Evolutionary conservation across 92 coral and sea anemone genomes (phyloP).

Genomic region (Epizoanthus illoricatus): DNA sequence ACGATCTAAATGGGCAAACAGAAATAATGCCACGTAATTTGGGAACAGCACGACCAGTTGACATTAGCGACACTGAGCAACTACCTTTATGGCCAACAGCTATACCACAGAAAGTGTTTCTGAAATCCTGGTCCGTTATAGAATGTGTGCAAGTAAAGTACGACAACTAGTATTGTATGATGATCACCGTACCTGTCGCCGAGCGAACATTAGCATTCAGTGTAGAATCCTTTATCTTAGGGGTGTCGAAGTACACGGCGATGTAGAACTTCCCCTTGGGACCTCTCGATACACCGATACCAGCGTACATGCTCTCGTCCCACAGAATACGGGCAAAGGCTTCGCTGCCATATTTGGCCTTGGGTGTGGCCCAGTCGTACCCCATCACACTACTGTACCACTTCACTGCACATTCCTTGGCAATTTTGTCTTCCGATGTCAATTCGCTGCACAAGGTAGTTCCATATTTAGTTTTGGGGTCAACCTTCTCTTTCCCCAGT

Average conservation of each 20-base stretch:
- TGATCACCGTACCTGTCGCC: conserved; percentile 54
- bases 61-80: no score
- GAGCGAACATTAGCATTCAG: conserved; percentile 69
- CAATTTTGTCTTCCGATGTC: conserved; percentile 57
- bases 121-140: no score
- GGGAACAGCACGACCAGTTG: no score
- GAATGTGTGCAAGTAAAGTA: neutral
- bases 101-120: no score
- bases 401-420: conserved; percentile 51
- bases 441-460: conserved; percentile 49
- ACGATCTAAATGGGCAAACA: no score
- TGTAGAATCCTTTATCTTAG: conserved; percentile 45
- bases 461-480: conserved; percentile 70
- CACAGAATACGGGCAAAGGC: conserved; percentile 67
- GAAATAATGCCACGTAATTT: no score
- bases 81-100: no score
- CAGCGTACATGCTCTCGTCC: conserved; percentile 61
- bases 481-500: conserved; percentile 54
- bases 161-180: neutral
- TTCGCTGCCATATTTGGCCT: conserved; percentile 49
- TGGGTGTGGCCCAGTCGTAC: conserved; percentile 75
- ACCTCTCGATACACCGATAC: conserved; percentile 68
- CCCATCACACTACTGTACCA: conserved; percentile 69
- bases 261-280: conserved; percentile 62
- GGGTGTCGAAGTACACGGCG: conserved; percentile 64